Evolutionary conservation across 2,888 invertebrate genomes (phyloP).

Genomic region (Meiosimyza decipiens): DNA sequence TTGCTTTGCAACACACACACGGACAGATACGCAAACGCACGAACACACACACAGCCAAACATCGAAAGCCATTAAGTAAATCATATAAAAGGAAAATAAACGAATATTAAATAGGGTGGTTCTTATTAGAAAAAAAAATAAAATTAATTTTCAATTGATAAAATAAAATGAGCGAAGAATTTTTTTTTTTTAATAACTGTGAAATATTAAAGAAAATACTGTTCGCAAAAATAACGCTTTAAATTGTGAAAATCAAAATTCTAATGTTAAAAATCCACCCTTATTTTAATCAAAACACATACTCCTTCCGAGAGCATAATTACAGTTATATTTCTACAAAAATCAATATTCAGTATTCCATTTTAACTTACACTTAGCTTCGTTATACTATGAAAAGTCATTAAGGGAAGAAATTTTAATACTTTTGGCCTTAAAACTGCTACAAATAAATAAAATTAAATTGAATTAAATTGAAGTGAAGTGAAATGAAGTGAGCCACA

Average conservation of each 20-base stretch:
- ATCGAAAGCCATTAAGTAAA: not conserved
- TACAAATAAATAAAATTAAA: slow-evolving; percentile 65
- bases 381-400: not conserved
- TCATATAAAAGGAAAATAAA: no score
- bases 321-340: not conserved
- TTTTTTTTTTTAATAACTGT: no score
- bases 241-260: no score
- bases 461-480: slow-evolving; percentile 57
- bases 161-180: no score
- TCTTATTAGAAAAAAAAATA: no score
- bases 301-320: no score
- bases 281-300: no score
- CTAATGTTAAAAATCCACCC: no score
- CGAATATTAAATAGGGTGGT: no score
- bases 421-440: slow-evolving; percentile 51
- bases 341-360: slow-evolving; percentile 19
- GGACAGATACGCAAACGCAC: not conserved
- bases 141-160: no score
- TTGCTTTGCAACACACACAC: not conserved
- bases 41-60: not conserved
- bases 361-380: slow-evolving; percentile 7
- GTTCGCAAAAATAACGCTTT: no score
- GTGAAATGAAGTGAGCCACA: slow-evolving; percentile 1
- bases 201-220: no score
- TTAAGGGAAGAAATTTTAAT: slow-evolving; percentile 11